phyloP scores from a whole-genome alignment of 2,888 invertebrate species.

The Chirona hameri region DNA sequence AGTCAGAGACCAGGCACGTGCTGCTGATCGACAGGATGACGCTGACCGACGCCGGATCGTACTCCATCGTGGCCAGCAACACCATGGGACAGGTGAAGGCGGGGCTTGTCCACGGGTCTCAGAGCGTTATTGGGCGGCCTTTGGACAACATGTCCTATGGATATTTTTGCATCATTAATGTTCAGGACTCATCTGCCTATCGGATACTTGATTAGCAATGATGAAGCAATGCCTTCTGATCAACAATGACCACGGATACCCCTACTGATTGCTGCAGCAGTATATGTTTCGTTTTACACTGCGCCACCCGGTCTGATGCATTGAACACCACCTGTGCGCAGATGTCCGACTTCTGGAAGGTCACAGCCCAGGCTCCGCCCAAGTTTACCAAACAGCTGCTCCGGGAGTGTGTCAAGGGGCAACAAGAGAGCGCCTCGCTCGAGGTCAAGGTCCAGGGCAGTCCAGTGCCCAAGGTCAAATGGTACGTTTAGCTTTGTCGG shows the following conservation, averaged over 20 bases:
- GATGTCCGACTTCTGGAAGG: slow-evolving; percentile 30
- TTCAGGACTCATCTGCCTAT: no score
- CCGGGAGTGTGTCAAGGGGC: slow-evolving; percentile 35
- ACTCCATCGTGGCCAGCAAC: slow-evolving; percentile 59
- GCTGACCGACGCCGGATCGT: slow-evolving; percentile 54
- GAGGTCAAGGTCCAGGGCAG: slow-evolving; percentile 38
- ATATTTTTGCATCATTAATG: no score
- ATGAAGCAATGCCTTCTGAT: no score
- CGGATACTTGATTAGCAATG: no score
- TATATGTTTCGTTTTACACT: slow-evolving; percentile 42
- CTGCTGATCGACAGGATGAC: slow-evolving; percentile 48
- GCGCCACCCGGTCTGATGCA: neutral
- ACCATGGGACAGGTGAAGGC: slow-evolving; percentile 71
- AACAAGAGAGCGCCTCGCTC: slow-evolving; percentile 34
- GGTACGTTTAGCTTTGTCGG: slow-evolving; percentile 33
- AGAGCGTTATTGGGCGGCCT: no score
- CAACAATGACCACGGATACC: slow-evolving; percentile 78
- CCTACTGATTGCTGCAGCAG: slow-evolving; percentile 59
- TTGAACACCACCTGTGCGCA: neutral
- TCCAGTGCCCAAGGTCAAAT: slow-evolving; percentile 38
- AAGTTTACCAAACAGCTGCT: slow-evolving; percentile 37
- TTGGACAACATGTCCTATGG: no score
- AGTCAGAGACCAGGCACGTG: slow-evolving; percentile 45
- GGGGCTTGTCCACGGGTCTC: no score
- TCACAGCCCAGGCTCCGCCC: slow-evolving; percentile 36